Conservation (phyloP, 2,888 invertebrate genomes). For the Timandra comae region DNA sequence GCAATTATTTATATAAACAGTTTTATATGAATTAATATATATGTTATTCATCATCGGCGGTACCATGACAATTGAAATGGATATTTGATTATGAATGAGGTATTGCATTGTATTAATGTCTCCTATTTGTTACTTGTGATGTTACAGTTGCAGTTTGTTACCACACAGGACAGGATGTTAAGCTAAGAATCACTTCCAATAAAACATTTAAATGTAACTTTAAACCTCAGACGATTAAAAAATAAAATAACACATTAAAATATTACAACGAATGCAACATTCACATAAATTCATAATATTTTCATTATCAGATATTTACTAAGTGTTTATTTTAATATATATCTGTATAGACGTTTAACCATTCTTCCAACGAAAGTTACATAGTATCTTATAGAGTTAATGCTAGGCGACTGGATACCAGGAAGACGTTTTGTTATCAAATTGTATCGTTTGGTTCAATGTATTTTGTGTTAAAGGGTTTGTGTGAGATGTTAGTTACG, state of each 20-base stretch:
- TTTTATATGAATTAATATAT: conserved; percentile 15
- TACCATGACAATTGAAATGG: too few species aligned
- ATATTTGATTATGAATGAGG: too few species aligned
- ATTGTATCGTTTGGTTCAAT: conserved; percentile 3
- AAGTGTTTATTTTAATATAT: background rate
- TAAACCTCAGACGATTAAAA: background rate
- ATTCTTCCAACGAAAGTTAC: background rate
- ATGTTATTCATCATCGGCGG: conserved; percentile 18
- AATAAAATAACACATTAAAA: conserved; percentile 6
- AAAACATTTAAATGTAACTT: background rate
- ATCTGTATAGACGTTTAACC: background rate
- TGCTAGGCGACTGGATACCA: too few species aligned
- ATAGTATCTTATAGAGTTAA: too few species aligned
- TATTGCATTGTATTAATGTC: too few species aligned
- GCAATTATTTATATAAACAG: conserved; percentile 19
- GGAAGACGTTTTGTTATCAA: background rate
- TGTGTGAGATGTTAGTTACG: conserved; percentile 22
- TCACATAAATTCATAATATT: conserved; percentile 7
- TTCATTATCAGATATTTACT: conserved; percentile 1
- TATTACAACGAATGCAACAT: conserved; percentile 23
- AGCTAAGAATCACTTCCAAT: background rate
- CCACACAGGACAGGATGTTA: conserved; percentile 1
- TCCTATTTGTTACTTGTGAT: too few species aligned
- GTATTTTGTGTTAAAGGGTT: conserved; percentile 11
- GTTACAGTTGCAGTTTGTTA: background rate